Conservation (phyloP, 2,797 vertebrate genomes). For the Malurus leucopterus region DNA sequence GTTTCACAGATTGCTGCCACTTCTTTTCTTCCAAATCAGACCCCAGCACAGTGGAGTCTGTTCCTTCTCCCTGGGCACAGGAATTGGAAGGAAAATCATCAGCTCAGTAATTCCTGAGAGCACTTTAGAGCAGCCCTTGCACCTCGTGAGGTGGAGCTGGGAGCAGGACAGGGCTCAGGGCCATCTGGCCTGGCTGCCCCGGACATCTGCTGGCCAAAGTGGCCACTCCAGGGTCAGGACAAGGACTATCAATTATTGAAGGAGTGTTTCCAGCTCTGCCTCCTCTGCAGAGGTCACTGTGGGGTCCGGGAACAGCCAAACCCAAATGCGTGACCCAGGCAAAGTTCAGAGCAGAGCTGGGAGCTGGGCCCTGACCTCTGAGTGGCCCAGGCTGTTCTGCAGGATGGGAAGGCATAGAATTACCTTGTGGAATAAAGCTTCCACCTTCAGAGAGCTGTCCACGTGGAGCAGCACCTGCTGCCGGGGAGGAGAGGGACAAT, state of each 20-base stretch:
- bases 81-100: neutral
- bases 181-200: constrained; percentile 57
- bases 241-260: neutral
- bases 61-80: neutral
- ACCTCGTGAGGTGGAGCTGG: neutral
- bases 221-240: constrained; percentile 23
- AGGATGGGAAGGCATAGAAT: neutral
- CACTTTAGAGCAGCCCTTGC: neutral
- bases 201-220: constrained; percentile 67
- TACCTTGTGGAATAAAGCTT: neutral
- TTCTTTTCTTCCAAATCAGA: neutral
- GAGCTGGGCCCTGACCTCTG: constrained; percentile 35
- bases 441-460: neutral
- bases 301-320: neutral
- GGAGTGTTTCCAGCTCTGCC: constrained; percentile 1
- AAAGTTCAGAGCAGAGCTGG: constrained; percentile 43
- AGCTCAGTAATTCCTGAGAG: neutral
- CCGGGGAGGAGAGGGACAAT: neutral
- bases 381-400: constrained; percentile 1
- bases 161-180: constrained; percentile 39
- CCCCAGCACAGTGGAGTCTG: neutral
- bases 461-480: neutral
- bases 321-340: constrained; percentile 43
- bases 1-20: neutral
- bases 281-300: constrained; percentile 1